These are phyloP conservation scores for Aphelinus certus DNA, from an alignment of 1,140 invertebrate genomes.

Conservation along the genomic window DNA sequence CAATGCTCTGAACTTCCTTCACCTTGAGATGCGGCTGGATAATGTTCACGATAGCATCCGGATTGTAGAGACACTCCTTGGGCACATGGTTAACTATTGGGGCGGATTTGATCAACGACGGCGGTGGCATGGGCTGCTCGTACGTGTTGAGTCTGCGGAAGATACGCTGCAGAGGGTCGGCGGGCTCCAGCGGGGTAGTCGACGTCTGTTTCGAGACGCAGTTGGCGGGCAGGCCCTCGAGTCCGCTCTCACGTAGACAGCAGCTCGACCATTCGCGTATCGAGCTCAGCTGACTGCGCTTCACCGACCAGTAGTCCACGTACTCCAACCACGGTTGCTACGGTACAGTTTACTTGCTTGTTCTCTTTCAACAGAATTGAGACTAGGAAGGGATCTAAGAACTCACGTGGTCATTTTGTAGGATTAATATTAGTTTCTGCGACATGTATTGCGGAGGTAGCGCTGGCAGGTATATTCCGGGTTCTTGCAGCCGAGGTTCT, in stretches of 20 bases:
- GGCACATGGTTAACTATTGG: constrained; percentile 47
- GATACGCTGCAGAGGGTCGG: constrained; percentile 67
- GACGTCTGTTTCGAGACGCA: constrained; percentile 22
- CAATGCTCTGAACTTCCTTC: not conserved
- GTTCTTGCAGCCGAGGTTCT: constrained; percentile 78
- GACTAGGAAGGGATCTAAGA: not conserved
- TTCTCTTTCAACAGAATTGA: not conserved
- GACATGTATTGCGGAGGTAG: constrained; percentile 78
- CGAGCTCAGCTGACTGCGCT: constrained; percentile 65
- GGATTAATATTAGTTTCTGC: constrained; percentile 65
- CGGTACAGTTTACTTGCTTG: constrained; percentile 1
- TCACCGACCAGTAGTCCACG: constrained; percentile 69
- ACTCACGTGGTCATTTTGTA: constrained; percentile 66
- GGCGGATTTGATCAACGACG: constrained; percentile 55
- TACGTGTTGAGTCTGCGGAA: constrained; percentile 71
- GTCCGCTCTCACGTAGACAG: constrained; percentile 42
- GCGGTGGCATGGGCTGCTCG: constrained; percentile 69
- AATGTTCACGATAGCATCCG: constrained; percentile 51
- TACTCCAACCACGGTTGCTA: constrained; percentile 75
- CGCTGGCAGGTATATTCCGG: constrained; percentile 75
- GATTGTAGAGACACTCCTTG: constrained; percentile 55
- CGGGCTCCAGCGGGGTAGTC: constrained; percentile 44
- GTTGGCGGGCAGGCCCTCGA: not conserved
- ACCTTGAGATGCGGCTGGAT: constrained; percentile 68
- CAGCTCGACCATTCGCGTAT: constrained; percentile 63